Evolutionary conservation across 2,888 invertebrate genomes (phyloP).

Genomic region (Dorcus parallelipipedus): DNA sequence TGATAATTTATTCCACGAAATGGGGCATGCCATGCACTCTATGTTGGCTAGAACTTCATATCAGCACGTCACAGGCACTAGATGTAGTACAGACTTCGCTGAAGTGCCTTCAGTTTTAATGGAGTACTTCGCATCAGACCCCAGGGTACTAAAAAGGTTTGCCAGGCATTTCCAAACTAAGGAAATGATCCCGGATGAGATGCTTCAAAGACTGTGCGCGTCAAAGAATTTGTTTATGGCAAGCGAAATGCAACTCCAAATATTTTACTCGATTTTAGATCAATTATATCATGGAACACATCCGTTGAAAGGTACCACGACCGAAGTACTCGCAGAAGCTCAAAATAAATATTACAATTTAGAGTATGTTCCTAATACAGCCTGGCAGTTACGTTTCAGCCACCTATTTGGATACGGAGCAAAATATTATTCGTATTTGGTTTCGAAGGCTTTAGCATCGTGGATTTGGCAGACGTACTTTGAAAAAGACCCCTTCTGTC

Average conservation of each 20-base stretch:
- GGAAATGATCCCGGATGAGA: constrained; percentile 74
- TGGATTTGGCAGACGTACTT: constrained; percentile 91
- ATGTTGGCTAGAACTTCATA: constrained; percentile 85
- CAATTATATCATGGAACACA: constrained; percentile 78
- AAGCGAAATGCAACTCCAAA: constrained; percentile 70
- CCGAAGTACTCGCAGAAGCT: constrained; percentile 69
- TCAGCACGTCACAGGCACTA: constrained; percentile 96
- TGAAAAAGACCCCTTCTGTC: constrained; percentile 69
- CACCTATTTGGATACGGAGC: constrained; percentile 98
- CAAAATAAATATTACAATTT: constrained; percentile 82
- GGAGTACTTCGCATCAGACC: constrained; percentile 95
- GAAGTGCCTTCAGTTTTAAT: constrained; percentile 98
- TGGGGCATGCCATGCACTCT: constrained; percentile 99
- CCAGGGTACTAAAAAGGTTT: constrained; percentile 77
- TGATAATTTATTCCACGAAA: constrained; percentile 97
- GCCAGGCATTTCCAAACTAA: constrained; percentile 90
- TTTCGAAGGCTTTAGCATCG: constrained; percentile 89
- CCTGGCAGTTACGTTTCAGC: constrained; percentile 94
- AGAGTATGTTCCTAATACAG: constrained; percentile 86
- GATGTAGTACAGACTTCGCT: constrained; percentile 96
- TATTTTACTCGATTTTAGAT: constrained; percentile 88
- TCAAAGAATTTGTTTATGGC: constrained; percentile 86
- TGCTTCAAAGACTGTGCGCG: constrained; percentile 75
- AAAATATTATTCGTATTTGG: constrained; percentile 96
- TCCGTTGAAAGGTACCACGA: constrained; percentile 58